These are phyloP conservation scores for Actinostola sp. DNA, from an alignment of 92 coral and sea anemone genomes.

Conservation along the genomic window DNA sequence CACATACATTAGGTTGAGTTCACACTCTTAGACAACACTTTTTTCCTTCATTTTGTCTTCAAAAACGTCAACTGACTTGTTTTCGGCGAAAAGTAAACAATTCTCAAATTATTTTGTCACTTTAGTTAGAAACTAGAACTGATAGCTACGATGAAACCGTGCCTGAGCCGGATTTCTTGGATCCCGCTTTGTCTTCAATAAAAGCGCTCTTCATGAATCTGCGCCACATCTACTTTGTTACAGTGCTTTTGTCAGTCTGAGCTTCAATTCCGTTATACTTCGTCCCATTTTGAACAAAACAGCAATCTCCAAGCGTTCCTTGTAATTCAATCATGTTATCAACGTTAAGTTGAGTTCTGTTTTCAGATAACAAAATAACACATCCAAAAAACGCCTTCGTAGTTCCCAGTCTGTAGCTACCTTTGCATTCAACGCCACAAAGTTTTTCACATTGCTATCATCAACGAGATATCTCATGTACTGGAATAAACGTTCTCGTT, in stretches of 20 bases:
- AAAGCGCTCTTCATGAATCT: too few species aligned
- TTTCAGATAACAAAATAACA: constrained; percentile 75
- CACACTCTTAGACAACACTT: too few species aligned
- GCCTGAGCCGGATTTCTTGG: too few species aligned
- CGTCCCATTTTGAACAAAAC: not conserved
- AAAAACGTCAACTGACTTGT: too few species aligned
- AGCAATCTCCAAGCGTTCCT: not conserved
- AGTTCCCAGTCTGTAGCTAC: constrained; percentile 76
- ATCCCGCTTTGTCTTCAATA: too few species aligned
- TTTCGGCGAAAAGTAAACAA: too few species aligned
- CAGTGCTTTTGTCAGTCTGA: not conserved
- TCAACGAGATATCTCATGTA: constrained; percentile 84
- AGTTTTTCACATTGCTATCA: constrained; percentile 66
- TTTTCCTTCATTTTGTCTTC: too few species aligned
- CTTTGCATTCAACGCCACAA: constrained; percentile 79
- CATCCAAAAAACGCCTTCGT: constrained; percentile 74
- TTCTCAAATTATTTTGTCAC: too few species aligned
- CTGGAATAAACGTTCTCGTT: constrained; percentile 60
- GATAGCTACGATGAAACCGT: too few species aligned
- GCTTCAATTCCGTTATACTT: not conserved
- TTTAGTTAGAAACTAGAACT: too few species aligned
- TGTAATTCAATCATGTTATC: constrained; percentile 35
- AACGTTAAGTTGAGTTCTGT: constrained; percentile 62
- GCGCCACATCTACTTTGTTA: too few species aligned
- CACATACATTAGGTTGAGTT: too few species aligned